These are phyloP conservation scores for Aselliscus stoliczkanus DNA, from an alignment of 2,797 vertebrate genomes.

Conservation along the genomic window DNA sequence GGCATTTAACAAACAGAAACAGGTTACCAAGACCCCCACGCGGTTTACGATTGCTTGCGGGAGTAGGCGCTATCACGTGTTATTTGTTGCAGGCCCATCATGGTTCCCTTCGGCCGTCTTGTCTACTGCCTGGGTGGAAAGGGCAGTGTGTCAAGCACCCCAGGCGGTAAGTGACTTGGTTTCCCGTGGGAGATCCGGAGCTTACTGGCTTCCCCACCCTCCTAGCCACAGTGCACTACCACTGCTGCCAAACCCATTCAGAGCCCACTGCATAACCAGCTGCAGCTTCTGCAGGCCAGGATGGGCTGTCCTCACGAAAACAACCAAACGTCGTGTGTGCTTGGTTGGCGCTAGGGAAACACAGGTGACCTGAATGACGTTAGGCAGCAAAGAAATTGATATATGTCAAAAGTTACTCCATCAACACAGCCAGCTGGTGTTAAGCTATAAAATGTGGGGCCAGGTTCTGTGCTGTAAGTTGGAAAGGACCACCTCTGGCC, in stretches of 20 bases:
- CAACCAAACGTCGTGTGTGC: background rate
- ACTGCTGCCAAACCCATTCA: rapidly evolving
- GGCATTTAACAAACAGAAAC: background rate
- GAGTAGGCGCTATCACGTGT: background rate
- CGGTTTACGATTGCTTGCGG: background rate
- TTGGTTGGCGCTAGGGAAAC: background rate
- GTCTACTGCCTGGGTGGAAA: background rate
- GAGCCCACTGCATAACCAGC: background rate
- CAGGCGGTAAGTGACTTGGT: background rate
- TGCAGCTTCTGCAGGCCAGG: background rate
- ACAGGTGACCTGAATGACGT: background rate
- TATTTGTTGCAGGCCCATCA: background rate
- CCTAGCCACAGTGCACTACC: rapidly evolving
- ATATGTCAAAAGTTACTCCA: background rate
- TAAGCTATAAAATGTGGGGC: background rate
- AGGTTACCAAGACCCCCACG: background rate
- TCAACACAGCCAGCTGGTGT: no score
- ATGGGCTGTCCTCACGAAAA: background rate
- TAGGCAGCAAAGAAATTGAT: background rate
- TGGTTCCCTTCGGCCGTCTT: rapidly evolving
- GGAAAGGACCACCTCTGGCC: background rate
- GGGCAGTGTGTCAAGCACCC: rapidly evolving
- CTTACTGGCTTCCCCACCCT: background rate
- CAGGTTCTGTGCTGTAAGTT: background rate
- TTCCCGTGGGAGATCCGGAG: rapidly evolving